Percentiles rank a stretch among this genome's conserved stretches.
Evolutionary conservation across 2,113 vertebrate species (phyloP).

Genomic region (Nettapus auritus): DNA sequence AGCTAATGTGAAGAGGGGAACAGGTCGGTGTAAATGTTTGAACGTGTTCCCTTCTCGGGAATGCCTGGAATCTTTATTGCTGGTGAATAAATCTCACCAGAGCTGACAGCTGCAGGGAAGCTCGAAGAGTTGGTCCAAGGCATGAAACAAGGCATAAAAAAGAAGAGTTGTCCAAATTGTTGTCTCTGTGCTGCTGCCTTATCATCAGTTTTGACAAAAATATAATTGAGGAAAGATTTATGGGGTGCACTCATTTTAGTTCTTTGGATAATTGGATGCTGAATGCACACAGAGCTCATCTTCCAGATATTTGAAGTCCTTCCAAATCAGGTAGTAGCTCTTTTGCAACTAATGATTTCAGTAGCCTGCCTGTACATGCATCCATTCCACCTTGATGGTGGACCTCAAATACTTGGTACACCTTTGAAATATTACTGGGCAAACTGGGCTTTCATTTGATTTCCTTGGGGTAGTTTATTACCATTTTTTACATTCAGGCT

Average conservation of each 20-base stretch:
- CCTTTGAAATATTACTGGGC: background rate
- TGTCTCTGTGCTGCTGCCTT: background rate
- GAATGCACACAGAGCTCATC: background rate
- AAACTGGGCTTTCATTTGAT: background rate
- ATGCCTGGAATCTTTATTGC: constrained; percentile 44
- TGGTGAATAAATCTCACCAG: constrained; percentile 32
- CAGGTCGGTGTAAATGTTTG: background rate
- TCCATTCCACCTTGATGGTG: background rate
- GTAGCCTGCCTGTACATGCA: background rate
- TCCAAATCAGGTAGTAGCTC: constrained; percentile 2
- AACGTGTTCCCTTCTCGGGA: background rate
- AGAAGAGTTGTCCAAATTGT: constrained; percentile 15
- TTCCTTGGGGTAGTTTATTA: background rate
- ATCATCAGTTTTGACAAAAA: constrained; percentile 35
- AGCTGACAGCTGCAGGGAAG: constrained; percentile 16
- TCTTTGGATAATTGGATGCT: constrained; percentile 17
- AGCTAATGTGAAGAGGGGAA: background rate
- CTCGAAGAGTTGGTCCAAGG: background rate
- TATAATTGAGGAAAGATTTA: constrained; percentile 21
- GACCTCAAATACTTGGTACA: background rate
- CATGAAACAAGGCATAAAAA: constrained; percentile 10
- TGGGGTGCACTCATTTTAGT: background rate
- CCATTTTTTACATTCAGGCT: background rate
- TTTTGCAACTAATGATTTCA: background rate
- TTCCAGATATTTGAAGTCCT: constrained; percentile 28